Evolutionary conservation across 2,797 vertebrate genomes (phyloP), one percentile per base, ranked within the genome.

Genomic region (Siniperca undulata): DNA sequence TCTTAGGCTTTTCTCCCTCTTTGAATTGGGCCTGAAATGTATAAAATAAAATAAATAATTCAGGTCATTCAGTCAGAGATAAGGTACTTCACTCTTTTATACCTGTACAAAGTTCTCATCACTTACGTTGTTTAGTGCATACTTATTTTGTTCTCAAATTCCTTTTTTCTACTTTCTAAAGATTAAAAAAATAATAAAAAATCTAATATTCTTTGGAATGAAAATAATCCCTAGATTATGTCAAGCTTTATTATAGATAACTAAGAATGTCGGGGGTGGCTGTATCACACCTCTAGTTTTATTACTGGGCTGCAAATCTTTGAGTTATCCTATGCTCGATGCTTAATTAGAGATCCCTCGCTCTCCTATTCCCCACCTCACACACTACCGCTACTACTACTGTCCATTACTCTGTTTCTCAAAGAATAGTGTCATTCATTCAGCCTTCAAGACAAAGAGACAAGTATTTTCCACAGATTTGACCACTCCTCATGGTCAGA

Each of bases 371-470:
- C 27, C 7, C 14, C 53, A 30, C 19, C 48, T 27, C 13, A 13
- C n/a, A 27, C 46, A 46, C 44, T 1, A 46, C 42, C 13, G 5
- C 42, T 20, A 70, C 24, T 55, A 48, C 38, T 34, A 19, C n/a
- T 55, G 27, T 68, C 30, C n/a, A 38, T 67, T 48, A 16, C 44
- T 71, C 36, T 50, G 42, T 59, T 50, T 64, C 27, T n/a, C 38
- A 79, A 20, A 71, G 17, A 44, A 24, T 1, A 36, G 38, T 13
- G 5, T 56, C 24, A 27, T 68, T 84, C n/a, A 72, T 74, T 74
- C 27, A 3, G 36, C 71, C 71, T 53, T 70, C 13, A n/a, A n/a
- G 59, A 53, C 30, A 36, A 19, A 14, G 38, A 74, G 48, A 55
- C 46, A 53, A 78, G 50, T 20, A 53, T 76, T 71, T 71, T 62